Evolutionary conservation across 2,888 invertebrate species (phyloP), one percentile per base, ranked within the genome.

Genomic region (Pyralis farinalis): DNA sequence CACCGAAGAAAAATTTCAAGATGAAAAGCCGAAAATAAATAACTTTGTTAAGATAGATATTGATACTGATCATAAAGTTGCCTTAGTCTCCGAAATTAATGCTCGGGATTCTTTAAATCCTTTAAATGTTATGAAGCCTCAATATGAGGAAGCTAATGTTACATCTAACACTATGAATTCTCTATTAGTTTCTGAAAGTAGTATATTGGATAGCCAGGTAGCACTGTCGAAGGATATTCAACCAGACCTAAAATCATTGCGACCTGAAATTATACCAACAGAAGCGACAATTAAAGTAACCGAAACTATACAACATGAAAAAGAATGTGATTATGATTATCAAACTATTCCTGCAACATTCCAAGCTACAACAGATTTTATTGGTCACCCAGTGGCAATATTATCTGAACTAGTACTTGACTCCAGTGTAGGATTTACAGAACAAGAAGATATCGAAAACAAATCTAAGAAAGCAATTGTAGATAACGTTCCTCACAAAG

Each of bases 11-110:
- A 76, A 62, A 41, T 73, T 91, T 12, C 74, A 63, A 20, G 59
- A 72, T 48, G 58, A 68, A 30, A 64, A 76, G 54, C 54, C 58
- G 40, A 82, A 85, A n/a, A 66, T 80, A 46, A 62, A 72, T 41
- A 80, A 71, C 22, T 88, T 74, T 58, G 93, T 93, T 10, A 87
- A 76, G 39, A 42, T 90, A 21, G 86, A 91, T 39, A 64, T 93
- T 28, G 74, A 88, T 30, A 58, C 81, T 1, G 88, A 90, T 53
- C 91, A 91, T 35, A 81, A 90, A 63, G 80, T 90, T 42, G 90
- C 90, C 7, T 37, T 81, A 40, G 82, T 82, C n/a, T 84, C 85
- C 42, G 76, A 91, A 57, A 71, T 91, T 8, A 82, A 70, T 30
- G 60, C 83, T 6, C 77, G 69, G 34, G 75, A 71, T 45, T 66